These are phyloP conservation scores for Simalia tracyae DNA, from an alignment of 2,797 vertebrate genomes.

Conservation along the genomic window DNA sequence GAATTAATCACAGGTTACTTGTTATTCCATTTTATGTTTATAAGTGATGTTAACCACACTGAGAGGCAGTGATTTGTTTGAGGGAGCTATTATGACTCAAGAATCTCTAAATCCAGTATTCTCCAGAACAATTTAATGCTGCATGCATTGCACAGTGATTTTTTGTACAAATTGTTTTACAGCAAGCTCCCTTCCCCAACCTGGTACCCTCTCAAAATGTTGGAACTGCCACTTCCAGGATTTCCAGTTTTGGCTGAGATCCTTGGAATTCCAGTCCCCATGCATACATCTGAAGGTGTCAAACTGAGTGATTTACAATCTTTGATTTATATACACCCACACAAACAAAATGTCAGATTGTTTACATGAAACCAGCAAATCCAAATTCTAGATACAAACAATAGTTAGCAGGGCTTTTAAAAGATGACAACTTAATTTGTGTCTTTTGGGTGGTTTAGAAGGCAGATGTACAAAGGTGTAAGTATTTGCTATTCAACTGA, in stretches of 20 bases:
- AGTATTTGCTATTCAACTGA: constrained; percentile 57
- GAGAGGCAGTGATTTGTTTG: not conserved
- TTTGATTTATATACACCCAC: not conserved
- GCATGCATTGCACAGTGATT: not conserved
- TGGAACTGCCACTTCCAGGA: too few species aligned
- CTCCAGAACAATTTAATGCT: not conserved
- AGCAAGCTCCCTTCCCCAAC: not conserved
- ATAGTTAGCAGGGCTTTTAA: constrained; percentile 47
- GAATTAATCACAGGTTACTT: not conserved
- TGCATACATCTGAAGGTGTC: too few species aligned
- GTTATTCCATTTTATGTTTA: not conserved
- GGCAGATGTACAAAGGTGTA: constrained; percentile 57
- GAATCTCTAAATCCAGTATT: not conserved
- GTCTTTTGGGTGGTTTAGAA: constrained; percentile 50
- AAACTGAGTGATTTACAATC: too few species aligned
- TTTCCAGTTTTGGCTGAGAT: too few species aligned
- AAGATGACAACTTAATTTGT: constrained; percentile 54
- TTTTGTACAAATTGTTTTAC: not conserved
- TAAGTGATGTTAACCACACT: not conserved
- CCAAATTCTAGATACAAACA: constrained; percentile 54
- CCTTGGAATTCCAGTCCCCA: too few species aligned
- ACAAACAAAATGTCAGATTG: constrained; percentile 43
- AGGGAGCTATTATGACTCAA: not conserved
- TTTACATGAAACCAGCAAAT: constrained; percentile 44
- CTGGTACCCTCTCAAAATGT: not conserved